Conservation (phyloP, 2,113 vertebrate genomes). For the Epinephelus lanceolatus region DNA sequence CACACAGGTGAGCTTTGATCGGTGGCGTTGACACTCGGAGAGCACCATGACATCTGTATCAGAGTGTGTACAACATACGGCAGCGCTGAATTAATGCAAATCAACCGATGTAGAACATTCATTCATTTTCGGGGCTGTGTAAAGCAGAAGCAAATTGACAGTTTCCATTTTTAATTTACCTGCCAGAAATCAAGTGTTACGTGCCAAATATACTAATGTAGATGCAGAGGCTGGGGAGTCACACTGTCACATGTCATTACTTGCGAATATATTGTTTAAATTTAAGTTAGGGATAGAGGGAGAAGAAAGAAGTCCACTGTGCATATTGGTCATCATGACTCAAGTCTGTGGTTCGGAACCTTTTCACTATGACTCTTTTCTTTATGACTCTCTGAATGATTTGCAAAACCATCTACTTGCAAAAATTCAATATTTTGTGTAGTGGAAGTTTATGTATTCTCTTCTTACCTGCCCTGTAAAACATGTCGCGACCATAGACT, state of each 20-base stretch:
- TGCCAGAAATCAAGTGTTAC: conserved; percentile 50
- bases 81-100: conserved; percentile 56
- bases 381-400: neutral
- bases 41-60: conserved; percentile 63
- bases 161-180: conserved; percentile 69
- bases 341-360: neutral
- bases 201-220: conserved; percentile 35
- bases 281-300: conserved; percentile 4
- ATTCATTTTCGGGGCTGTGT: conserved; percentile 35
- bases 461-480: neutral
- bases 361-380: neutral
- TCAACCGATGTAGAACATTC: conserved; percentile 52
- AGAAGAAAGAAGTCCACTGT: neutral
- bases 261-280: neutral
- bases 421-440: too few species aligned
- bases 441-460: too few species aligned
- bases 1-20: conserved; percentile 65
- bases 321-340: neutral
- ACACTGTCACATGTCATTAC: conserved; percentile 28
- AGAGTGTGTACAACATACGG: neutral
- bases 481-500: neutral
- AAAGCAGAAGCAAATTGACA: conserved; percentile 50
- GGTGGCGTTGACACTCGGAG: conserved; percentile 24
- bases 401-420: neutral
- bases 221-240: conserved; percentile 25